Evolutionary conservation across 2,888 invertebrate species (phyloP), one percentile per base, ranked within the genome.

Genomic region (Sphaerophoria rueppellii): DNA sequence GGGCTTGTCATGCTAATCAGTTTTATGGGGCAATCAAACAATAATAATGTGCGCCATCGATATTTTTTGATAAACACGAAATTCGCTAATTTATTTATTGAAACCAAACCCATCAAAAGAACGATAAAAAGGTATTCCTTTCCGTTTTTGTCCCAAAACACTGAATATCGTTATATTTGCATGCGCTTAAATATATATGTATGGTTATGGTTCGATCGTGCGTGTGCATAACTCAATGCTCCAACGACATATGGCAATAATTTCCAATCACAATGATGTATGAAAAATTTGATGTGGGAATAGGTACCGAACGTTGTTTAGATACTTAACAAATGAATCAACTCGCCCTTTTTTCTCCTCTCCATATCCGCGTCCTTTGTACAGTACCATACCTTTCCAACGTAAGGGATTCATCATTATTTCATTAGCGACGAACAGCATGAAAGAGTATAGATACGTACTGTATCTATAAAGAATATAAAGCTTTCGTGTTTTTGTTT

Each of bases 191-290:
- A 81, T 63, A 24, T 24, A 24, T 24, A 43, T 43, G 43, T 43
- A 85, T 81, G 69, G 80, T 81, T 76, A 81, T 60, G 82, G 63
- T 81, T 85, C 77, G 76, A 76, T 86, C 67, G 77, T 86, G 86
- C 86, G 86, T 86, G 86, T 82, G 86, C 86, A 86, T 86, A 86
- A 86, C 78, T 86, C 86, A 86, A 86, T 86, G 80, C 75, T 52
- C 65, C 76, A 85, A 85, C 71, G 83, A 82, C 86, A 86, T 83
- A 85, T 76, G 85, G 80, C 85, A 87, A 87, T 87, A 86, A 87
- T 87, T 87, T 87, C 86, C 87, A 87, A 87, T 87, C 87, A 87
- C 54, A 73, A 86, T 82, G 82, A 82, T 77, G 82, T 74, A 82
- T 78, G 71, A 77, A 73, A 82, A 76, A 80, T 61, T 65, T 74